Evolutionary conservation across 2,797 vertebrate genomes (phyloP).

Genomic region (Pachyuromys duprasi): DNA sequence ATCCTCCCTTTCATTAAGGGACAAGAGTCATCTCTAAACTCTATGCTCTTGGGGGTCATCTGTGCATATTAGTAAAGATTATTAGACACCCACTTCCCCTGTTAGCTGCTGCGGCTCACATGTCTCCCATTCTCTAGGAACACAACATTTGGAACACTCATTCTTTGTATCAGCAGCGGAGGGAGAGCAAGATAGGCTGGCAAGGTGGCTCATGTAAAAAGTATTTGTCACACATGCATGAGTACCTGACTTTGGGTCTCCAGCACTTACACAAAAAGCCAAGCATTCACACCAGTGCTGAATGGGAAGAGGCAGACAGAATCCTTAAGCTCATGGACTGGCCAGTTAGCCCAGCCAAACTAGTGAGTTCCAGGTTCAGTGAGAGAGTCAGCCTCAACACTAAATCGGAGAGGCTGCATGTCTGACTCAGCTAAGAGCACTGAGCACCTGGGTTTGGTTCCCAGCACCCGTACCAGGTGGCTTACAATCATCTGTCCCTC

Average conservation of each 20-base stretch:
- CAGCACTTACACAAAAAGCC: not conserved
- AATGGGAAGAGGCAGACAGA: not conserved
- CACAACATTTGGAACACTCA: not conserved
- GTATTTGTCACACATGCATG: not conserved
- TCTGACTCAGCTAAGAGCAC: not conserved
- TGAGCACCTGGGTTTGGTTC: not conserved
- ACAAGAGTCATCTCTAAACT: not conserved
- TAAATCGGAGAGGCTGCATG: not conserved
- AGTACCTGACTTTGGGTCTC: not conserved
- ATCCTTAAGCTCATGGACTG: not conserved
- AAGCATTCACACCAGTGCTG: not conserved
- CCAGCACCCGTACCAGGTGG: not conserved
- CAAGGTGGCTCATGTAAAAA: not conserved
- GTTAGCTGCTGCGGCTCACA: not conserved
- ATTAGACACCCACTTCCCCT: too few relatives aligned
- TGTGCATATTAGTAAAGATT: not conserved
- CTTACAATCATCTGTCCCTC: not conserved
- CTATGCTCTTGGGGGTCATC: not conserved
- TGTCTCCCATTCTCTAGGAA: not conserved
- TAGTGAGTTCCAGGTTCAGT: not conserved
- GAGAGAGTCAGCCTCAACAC: not conserved
- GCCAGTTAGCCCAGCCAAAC: not conserved
- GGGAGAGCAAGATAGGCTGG: not conserved
- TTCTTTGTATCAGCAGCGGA: not conserved
- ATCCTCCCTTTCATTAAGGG: not conserved